phyloP scores from a whole-genome alignment of 2,797 vertebrate genomes.

The Merluccius polli region DNA sequence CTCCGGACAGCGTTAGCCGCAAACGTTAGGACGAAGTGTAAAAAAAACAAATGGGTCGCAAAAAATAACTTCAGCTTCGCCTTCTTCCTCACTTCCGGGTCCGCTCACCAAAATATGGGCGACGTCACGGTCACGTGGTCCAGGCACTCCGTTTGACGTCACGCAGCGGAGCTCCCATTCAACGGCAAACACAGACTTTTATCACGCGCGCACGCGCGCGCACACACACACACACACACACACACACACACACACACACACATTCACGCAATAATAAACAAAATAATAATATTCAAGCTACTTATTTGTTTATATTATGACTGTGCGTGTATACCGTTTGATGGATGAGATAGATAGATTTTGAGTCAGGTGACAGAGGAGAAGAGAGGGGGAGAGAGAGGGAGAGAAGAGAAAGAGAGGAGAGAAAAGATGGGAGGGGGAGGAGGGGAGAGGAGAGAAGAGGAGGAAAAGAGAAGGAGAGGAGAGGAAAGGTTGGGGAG shows the following conservation, averaged over 20 bases:
- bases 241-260: not conserved
- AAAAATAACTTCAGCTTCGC: constrained; percentile 27
- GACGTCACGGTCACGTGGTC: constrained; percentile 61
- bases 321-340: too few relatives aligned
- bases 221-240: not conserved
- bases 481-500: constrained; percentile 48
- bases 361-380: not conserved
- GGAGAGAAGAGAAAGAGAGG: too few relatives aligned
- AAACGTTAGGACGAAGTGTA: constrained; percentile 2
- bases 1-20: not conserved
- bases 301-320: too few relatives aligned
- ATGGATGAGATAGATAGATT: too few relatives aligned
- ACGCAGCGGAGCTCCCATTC: constrained; percentile 15
- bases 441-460: too few relatives aligned
- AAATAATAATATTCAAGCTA: too few relatives aligned
- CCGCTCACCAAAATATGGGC: constrained; percentile 55
- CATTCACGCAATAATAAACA: not conserved
- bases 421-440: too few relatives aligned
- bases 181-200: not conserved
- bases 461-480: not conserved
- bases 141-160: constrained; percentile 50
- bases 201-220: not conserved
- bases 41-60: not conserved
- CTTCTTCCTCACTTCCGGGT: constrained; percentile 57
- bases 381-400: not conserved